Conservation (phyloP, 2,888 invertebrate species). For the Drosophila mimetica region DNA sequence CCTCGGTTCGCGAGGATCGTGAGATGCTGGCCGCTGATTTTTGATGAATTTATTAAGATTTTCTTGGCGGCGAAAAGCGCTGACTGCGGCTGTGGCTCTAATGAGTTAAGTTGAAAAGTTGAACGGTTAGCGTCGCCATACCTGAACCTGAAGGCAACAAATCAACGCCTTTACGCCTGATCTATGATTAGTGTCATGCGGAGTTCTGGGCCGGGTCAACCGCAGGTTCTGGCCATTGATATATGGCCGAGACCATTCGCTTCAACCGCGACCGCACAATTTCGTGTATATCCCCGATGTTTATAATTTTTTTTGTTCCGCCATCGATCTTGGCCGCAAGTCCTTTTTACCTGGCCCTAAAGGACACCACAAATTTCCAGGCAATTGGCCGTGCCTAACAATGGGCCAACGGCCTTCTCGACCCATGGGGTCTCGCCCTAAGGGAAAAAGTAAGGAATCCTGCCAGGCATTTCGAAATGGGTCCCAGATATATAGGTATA, state of each 20-base stretch:
- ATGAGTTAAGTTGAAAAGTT: constrained; percentile 69
- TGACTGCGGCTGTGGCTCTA: constrained; percentile 46
- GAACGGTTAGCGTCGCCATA: no score
- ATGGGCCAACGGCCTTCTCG: constrained; percentile 21
- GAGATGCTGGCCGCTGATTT: constrained; percentile 72
- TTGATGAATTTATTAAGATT: constrained; percentile 78
- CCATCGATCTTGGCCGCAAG: constrained; percentile 34
- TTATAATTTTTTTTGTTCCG: constrained; percentile 39
- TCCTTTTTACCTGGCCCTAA: constrained; percentile 35
- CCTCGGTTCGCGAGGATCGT: constrained; percentile 52
- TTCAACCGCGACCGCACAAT: constrained; percentile 69
- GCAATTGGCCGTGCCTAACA: constrained; percentile 76
- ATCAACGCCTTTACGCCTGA: constrained; percentile 76
- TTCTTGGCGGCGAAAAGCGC: constrained; percentile 35
- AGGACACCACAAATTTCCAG: constrained; percentile 62
- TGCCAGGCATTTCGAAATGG: constrained; percentile 60
- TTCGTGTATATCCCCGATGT: constrained; percentile 41
- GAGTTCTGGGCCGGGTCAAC: constrained; percentile 60
- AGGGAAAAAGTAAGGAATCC: constrained; percentile 48
- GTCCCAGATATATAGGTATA: constrained; percentile 8
- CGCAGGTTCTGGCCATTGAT: constrained; percentile 68
- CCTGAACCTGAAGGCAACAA: constrained; percentile 58
- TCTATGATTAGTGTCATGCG: constrained; percentile 72
- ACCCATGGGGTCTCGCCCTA: constrained; percentile 35
- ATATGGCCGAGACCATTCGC: no score